Evolutionary conservation across 2,797 vertebrate species (phyloP), one percentile per base, ranked within the genome.

Genomic region (Scarus forsteni): DNA sequence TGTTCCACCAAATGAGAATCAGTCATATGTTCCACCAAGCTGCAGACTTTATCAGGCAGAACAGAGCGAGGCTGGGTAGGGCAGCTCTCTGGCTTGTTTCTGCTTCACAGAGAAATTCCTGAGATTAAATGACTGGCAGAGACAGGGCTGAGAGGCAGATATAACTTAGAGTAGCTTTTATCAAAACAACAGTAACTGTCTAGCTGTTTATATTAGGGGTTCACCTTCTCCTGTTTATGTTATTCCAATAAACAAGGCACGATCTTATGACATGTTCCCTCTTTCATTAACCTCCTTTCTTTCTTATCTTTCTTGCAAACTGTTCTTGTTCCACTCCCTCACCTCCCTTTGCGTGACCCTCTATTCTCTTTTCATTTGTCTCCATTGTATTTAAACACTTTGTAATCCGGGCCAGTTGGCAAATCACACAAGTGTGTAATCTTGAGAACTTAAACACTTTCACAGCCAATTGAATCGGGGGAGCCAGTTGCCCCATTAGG

Each of bases 1-100:
- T 92, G 83, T 94, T 94, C 93, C 92, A 92, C 75, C 81, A 87
- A 80, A 88, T 80, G 79, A 83, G 85, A 85, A 64, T 80, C 80
- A 85, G 82, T 92, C 90, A 92, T 88, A 92, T 90, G 89, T 92
- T 92, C 91, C 88, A 86, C 79, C 69, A 59, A 78, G 78, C 71
- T 72, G 74, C 68, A 79, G 79, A 66, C 74, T 87, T 89, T 91
- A 92, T 90, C 89, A 90, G 81, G 88, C 83, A 89, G 83, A 88
- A 81, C 88, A 84, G 82, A 81, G 80, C 46, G 66, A 82, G 72
- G 61, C 83, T 80, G 77, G 72, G 72, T 60, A 70, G 81, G 80
- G 84, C 80, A 82, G 79, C 60, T 73, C 73, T 81, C 80, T 75
- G 86, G 67, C 81, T 87, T 77, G 66, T 80, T 82, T 87, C 89